These are phyloP conservation scores for Melanogrammus aeglefinus DNA, from an alignment of 2,797 vertebrate species.

Conservation along the genomic window DNA sequence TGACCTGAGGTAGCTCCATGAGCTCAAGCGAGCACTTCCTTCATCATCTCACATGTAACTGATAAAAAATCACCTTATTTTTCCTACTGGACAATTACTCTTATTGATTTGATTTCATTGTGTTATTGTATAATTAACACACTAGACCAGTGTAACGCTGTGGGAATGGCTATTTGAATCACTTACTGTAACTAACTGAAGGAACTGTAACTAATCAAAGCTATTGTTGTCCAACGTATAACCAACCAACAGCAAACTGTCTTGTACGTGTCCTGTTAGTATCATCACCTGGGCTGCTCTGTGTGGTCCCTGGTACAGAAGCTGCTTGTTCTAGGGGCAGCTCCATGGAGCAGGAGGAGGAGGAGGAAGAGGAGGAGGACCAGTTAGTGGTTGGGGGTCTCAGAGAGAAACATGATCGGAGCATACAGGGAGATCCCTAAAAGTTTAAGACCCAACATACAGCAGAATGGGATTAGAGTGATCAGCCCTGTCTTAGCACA, in stretches of 20 bases:
- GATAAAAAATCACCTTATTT: background rate
- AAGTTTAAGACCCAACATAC: slow-evolving; percentile 49
- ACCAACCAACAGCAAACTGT: background rate
- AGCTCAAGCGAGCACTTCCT: too few species aligned
- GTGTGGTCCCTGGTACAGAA: too few species aligned
- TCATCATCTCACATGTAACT: background rate
- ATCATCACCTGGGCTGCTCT: too few species aligned
- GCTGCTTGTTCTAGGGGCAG: too few species aligned
- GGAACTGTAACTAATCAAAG: background rate
- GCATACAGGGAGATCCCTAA: slow-evolving; percentile 26
- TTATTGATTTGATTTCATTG: background rate
- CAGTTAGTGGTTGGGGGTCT: slow-evolving; percentile 3
- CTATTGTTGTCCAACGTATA: background rate
- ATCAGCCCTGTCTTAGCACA: slow-evolving; percentile 46
- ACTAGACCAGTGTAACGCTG: background rate
- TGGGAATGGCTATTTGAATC: too few species aligned
- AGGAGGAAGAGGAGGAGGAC: background rate
- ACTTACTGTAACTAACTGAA: too few species aligned
- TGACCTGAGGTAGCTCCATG: background rate
- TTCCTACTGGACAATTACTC: background rate
- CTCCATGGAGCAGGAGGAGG: too few species aligned
- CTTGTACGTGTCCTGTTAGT: too few species aligned
- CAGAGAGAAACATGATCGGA: slow-evolving; percentile 37
- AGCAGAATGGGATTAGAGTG: slow-evolving; percentile 48
- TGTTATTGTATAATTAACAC: background rate